Evolutionary conservation across 2,113 vertebrate species (phyloP).

Genomic region (Sisor rabdophorus): DNA sequence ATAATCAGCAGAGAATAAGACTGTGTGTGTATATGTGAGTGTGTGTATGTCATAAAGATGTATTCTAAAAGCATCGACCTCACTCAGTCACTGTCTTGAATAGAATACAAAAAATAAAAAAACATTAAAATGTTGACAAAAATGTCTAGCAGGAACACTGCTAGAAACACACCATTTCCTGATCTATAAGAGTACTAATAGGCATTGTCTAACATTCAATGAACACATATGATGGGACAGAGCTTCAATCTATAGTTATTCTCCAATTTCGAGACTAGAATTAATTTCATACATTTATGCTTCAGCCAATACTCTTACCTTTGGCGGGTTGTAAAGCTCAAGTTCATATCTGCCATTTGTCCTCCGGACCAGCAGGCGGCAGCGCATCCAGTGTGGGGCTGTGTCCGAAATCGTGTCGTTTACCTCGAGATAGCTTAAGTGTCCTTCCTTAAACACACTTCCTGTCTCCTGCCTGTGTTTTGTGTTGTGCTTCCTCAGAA

Average conservation of each 20-base stretch:
- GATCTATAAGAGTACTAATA: background rate
- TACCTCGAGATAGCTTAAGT: conserved; percentile 84
- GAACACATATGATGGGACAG: background rate
- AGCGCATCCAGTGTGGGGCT: conserved; percentile 83
- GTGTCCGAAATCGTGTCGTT: conserved; percentile 86
- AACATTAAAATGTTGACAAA: background rate
- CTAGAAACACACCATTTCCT: background rate
- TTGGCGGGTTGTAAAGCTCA: conserved; percentile 93
- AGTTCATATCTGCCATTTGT: conserved; percentile 72
- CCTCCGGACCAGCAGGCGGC: conserved; percentile 82
- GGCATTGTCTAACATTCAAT: background rate
- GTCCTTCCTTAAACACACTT: conserved; percentile 79
- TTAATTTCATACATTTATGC: no score
- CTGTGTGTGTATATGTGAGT: background rate
- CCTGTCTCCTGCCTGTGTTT: conserved; percentile 61
- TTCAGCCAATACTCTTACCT: conserved; percentile 71
- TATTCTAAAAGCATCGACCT: background rate
- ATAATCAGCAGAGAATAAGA: background rate
- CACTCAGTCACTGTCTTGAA: background rate
- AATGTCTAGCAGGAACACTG: background rate
- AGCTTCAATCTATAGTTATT: background rate
- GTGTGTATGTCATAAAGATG: background rate
- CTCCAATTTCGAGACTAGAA: background rate
- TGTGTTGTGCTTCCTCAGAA: conserved; percentile 71
- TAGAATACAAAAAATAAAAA: background rate